These are phyloP conservation scores for Holcopasites calliopsidis DNA, from an alignment of 1,140 invertebrate species.

Conservation along the genomic window DNA sequence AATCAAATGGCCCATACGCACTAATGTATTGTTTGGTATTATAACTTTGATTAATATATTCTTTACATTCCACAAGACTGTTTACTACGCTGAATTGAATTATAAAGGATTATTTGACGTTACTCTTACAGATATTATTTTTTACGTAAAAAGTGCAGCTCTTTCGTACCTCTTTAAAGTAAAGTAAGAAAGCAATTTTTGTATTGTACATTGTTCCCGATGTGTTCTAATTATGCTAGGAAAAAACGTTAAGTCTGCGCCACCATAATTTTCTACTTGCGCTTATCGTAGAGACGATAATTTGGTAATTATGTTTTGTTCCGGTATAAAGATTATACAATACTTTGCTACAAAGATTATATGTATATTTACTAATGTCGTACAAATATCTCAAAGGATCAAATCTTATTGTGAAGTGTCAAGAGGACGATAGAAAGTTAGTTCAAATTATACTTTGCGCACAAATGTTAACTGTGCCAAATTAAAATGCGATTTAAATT, in stretches of 20 bases:
- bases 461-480: conserved; percentile 51
- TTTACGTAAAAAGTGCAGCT: background rate
- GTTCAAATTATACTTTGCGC: conserved; percentile 27
- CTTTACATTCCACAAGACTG: conserved; percentile 26
- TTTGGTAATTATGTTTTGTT: conserved; percentile 17
- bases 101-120: conserved; percentile 11
- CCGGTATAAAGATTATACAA: conserved; percentile 8
- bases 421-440: conserved; percentile 10
- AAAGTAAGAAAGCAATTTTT: background rate
- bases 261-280: background rate
- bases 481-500: conserved; percentile 12
- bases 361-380: conserved; percentile 11
- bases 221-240: conserved; percentile 12
- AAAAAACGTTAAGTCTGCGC: background rate
- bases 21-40: conserved; percentile 11
- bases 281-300: background rate
- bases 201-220: background rate
- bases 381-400: conserved; percentile 31
- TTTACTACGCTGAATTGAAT: conserved; percentile 7
- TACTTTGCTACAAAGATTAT: too few relatives aligned
- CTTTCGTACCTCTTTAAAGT: conserved; percentile 1
- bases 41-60: conserved; percentile 3
- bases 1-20: conserved; percentile 1
- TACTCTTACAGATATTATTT: background rate
- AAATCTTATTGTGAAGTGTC: conserved; percentile 23